Evolutionary conservation across 1,140 invertebrate genomes (phyloP).

Genomic region (Nephila pilipes): DNA sequence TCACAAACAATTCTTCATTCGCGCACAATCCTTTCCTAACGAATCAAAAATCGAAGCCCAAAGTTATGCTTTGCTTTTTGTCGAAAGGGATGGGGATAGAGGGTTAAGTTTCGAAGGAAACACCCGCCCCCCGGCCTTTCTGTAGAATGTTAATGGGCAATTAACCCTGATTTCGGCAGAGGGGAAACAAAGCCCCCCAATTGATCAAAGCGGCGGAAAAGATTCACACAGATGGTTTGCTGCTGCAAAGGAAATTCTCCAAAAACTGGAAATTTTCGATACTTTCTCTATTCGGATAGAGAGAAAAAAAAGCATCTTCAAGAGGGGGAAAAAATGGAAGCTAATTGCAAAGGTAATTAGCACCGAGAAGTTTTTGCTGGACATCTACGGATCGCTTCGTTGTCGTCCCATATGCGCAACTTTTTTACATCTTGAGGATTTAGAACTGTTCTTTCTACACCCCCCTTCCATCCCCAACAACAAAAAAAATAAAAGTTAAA

Average conservation of each 20-base stretch:
- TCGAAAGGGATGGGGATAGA: neutral
- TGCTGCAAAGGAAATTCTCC: neutral
- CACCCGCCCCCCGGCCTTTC: no score
- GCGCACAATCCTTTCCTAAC: neutral
- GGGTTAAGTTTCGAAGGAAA: neutral
- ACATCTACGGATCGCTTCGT: neutral
- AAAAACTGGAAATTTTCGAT: conserved; percentile 6
- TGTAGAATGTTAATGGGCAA: conserved; percentile 8
- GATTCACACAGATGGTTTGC: neutral
- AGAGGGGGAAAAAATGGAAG: neutral
- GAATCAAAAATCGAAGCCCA: conserved; percentile 21
- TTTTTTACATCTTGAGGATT: neutral
- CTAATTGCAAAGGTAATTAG: conserved; percentile 21
- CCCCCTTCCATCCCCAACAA: neutral
- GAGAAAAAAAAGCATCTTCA: neutral
- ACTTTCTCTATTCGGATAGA: neutral
- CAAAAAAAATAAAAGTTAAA: neutral
- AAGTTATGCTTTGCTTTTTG: neutral
- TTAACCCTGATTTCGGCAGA: neutral
- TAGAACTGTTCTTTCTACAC: neutral
- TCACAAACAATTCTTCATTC: neutral
- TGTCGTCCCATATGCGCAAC: neutral
- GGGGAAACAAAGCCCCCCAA: neutral
- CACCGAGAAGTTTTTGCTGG: neutral
- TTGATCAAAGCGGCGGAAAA: neutral